A percentile compares a stretch with the other conserved stretches of the same genome.
phyloP scores from a whole-genome alignment of 2,797 vertebrate species.

The Podargus strigoides region DNA sequence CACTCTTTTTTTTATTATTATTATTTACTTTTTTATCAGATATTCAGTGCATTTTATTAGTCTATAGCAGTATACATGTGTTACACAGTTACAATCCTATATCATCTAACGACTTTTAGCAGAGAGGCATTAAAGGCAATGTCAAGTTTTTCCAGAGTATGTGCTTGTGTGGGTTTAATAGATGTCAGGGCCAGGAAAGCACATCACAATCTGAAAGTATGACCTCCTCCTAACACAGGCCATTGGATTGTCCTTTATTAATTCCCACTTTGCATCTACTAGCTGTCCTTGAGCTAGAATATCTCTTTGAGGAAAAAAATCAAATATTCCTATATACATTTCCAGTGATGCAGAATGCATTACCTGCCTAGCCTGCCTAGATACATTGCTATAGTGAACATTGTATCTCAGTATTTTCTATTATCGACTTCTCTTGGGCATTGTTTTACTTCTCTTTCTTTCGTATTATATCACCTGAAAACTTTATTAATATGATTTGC shows the following conservation, averaged over 20 bases:
- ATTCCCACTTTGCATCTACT: background rate
- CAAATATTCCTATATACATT: background rate
- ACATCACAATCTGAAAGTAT: background rate
- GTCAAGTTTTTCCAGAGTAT: background rate
- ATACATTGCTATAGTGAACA: background rate
- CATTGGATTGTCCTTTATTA: background rate
- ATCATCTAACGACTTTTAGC: background rate
- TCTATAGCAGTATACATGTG: background rate
- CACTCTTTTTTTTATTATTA: background rate
- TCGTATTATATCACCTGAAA: background rate
- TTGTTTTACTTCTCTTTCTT: background rate
- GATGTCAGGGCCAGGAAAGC: background rate
- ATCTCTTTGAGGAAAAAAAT: background rate
- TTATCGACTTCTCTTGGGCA: background rate
- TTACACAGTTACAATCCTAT: background rate
- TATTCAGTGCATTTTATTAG: background rate
- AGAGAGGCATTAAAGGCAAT: background rate
- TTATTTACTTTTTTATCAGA: background rate
- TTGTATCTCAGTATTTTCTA: background rate
- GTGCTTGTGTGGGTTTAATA: background rate
- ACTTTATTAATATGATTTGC: background rate
- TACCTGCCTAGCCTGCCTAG: background rate
- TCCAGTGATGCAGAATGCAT: background rate
- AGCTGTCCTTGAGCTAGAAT: background rate
- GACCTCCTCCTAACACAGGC: background rate